Conservation (phyloP, 2,888 invertebrate genomes). For the Chouioia cunea region DNA sequence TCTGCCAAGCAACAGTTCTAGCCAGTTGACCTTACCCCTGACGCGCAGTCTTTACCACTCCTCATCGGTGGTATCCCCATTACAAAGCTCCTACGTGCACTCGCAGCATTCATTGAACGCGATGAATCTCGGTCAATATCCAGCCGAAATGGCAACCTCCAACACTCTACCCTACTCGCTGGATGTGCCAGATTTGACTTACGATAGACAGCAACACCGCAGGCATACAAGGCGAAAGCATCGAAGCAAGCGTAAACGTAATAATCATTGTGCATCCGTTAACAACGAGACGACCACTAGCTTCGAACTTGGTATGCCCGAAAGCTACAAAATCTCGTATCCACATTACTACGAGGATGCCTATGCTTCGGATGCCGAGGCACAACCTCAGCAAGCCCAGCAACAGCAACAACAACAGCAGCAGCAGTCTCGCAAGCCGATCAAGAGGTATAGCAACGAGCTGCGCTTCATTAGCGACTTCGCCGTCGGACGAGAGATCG, state of each 20-base stretch:
- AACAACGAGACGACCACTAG: slow-evolving; percentile 51
- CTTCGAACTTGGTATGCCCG: slow-evolving; percentile 61
- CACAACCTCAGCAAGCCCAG: slow-evolving; percentile 46
- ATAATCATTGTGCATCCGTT: slow-evolving; percentile 49
- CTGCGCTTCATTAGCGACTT: slow-evolving; percentile 74
- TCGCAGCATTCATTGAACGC: slow-evolving; percentile 52
- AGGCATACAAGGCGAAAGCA: slow-evolving; percentile 51
- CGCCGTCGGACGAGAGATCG: slow-evolving; percentile 75
- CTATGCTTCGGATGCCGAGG: slow-evolving; percentile 33
- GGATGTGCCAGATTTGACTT: slow-evolving; percentile 54
- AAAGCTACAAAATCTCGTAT: slow-evolving; percentile 65
- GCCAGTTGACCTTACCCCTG: slow-evolving; percentile 66
- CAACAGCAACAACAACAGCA: slow-evolving; percentile 49
- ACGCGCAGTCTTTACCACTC: slow-evolving; percentile 64
- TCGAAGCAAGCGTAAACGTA: slow-evolving; percentile 56
- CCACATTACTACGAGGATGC: slow-evolving; percentile 66
- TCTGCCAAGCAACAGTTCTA: slow-evolving; percentile 65
- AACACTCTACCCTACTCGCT: slow-evolving; percentile 52
- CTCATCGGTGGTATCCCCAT: slow-evolving; percentile 63
- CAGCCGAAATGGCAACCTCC: slow-evolving; percentile 20
- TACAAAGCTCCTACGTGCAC: slow-evolving; percentile 62
- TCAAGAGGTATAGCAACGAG: slow-evolving; percentile 68
- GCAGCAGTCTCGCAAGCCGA: slow-evolving; percentile 48
- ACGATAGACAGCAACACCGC: slow-evolving; percentile 40
- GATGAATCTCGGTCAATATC: slow-evolving; percentile 39